Conservation (phyloP, 2,888 invertebrate genomes). For the Platerodrilus igneus region DNA sequence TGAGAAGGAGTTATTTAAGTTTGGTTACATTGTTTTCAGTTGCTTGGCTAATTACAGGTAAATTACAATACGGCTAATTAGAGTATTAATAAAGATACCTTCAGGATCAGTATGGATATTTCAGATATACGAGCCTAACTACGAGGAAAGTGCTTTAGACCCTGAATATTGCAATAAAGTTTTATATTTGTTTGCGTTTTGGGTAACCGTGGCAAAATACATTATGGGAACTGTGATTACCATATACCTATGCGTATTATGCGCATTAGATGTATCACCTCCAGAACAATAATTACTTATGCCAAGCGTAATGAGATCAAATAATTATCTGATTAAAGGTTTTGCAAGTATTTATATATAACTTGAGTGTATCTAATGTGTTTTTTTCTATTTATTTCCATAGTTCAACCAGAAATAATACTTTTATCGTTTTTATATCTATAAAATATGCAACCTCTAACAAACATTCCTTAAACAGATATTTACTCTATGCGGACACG, state of each 20-base stretch:
- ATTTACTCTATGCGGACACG: too few species aligned
- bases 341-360: too few species aligned
- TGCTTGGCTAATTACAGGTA: constrained; percentile 10
- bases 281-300: too few species aligned
- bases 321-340: too few species aligned
- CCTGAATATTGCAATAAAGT: constrained; percentile 27
- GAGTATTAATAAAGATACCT: neutral
- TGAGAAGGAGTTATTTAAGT: neutral
- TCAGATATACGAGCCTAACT: constrained; percentile 21
- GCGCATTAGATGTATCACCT: too few species aligned
- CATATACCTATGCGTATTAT: constrained; percentile 1
- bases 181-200: constrained; percentile 35
- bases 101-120: constrained; percentile 11
- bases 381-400: too few species aligned
- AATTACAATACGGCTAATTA: neutral
- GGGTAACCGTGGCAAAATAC: constrained; percentile 33
- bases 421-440: too few species aligned
- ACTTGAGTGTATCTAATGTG: too few species aligned
- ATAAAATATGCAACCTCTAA: too few species aligned
- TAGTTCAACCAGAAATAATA: too few species aligned
- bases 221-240: neutral
- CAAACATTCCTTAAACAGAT: too few species aligned
- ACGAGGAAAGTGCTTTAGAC: constrained; percentile 15
- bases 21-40: neutral
- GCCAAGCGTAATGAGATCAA: too few species aligned